These are phyloP conservation scores for Chesias legatella DNA, from an alignment of 2,888 invertebrate species.

Conservation along the genomic window DNA sequence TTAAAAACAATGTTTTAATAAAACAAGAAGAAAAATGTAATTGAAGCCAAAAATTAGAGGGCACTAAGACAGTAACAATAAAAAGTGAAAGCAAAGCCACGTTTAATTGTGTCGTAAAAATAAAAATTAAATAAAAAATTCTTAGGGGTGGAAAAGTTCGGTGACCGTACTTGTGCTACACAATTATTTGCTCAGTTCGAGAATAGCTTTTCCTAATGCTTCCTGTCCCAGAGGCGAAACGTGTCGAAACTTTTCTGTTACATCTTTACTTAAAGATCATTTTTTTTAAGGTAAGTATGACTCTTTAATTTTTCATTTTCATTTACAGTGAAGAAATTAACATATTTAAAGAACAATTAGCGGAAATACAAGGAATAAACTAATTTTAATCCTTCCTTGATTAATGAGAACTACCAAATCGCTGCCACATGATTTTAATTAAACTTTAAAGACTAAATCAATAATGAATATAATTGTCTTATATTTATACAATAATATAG, in stretches of 20 bases:
- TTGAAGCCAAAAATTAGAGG: conserved; percentile 78
- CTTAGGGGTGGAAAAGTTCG: conserved; percentile 73
- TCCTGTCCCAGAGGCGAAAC: conserved; percentile 55
- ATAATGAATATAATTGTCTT: too few species aligned
- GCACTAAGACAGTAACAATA: conserved; percentile 77
- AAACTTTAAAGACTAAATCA: too few species aligned
- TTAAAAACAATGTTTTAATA: conserved; percentile 74
- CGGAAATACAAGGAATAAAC: too few species aligned
- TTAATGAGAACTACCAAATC: too few species aligned
- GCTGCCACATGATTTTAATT: too few species aligned
- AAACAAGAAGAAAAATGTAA: conserved; percentile 66
- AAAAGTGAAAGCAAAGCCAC: conserved; percentile 78
- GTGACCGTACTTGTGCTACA: conserved; percentile 63
- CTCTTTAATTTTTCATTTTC: too few species aligned
- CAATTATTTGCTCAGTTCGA: conserved; percentile 66
- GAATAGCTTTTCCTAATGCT: conserved; percentile 53
- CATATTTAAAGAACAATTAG: too few species aligned
- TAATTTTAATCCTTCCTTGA: too few species aligned
- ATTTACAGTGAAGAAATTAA: too few species aligned
- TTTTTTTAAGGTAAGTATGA: too few species aligned
- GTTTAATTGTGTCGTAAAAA: conserved; percentile 79
- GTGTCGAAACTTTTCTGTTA: conserved; percentile 14
- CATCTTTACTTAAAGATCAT: too few species aligned
- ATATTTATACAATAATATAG: too few species aligned
- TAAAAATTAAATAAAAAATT: conserved; percentile 79